Base-by-base conservation (phyloP, 92 coral and sea anemone genomes). In the Porites divaricata region DNA sequence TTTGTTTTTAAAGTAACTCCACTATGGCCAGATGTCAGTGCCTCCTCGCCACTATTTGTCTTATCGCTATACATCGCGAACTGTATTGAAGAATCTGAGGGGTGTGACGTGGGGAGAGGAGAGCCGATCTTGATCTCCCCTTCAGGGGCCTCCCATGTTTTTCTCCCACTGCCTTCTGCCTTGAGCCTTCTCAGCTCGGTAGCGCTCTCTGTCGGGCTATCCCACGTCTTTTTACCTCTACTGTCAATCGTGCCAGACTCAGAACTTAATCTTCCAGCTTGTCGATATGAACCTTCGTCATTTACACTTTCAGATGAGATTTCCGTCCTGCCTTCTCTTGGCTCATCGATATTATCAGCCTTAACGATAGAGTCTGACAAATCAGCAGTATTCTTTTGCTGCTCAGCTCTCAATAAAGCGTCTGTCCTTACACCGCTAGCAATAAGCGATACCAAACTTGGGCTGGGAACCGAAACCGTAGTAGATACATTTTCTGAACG, bases 391-490 rank as follows among this genome's bases (percentile, higher is more conserved):
- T 20, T 56, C 48, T 11, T 57, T 28, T 8, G 53, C 45, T 82
- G 78, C 25, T 85, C 90, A 6, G 80, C 80, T 28, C 89, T 88
- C 69, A 94, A 67, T 19, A 94, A 53, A 2, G 94, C 92, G 52
- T 87, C 92, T 15, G 98, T 92, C 63, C 76, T 92, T 2, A 94
- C 91, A 9, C 98, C 98, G 35, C 98, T 94, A 6, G 98, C 98
- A 22, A 94, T 94, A 8, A 94, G 94, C 9, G 98, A 94, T 6
- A 94, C 87, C 70, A 94, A 28, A 53, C 98, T 90, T 19, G 95
- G 98, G 66, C 81, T 89, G 21, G 94, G 89, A n/a, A 48, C 90
- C 8, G 74, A 76, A 50, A 58, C 52, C 41, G 87, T 73, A 20
- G 82, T 59, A 6, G 26, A n/a, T 5, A 28, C 67, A 50, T 23